Conservation (phyloP, 2,113 vertebrate species). For the Tupaia chinensis region DNA sequence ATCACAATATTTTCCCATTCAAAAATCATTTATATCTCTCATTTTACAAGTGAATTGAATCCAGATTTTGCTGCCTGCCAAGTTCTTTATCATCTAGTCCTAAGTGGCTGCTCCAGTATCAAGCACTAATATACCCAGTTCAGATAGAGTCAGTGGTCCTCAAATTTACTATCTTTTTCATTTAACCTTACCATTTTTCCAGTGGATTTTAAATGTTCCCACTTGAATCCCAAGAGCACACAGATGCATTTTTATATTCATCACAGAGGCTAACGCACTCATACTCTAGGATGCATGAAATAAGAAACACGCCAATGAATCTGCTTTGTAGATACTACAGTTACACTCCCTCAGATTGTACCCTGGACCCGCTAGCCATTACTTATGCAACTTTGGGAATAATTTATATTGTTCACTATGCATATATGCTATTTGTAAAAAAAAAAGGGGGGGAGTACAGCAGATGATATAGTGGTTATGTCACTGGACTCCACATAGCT, state of each 20-base stretch:
- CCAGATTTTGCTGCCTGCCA: neutral
- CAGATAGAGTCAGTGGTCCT: neutral
- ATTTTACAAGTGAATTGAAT: constrained; percentile 43
- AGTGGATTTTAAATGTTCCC: neutral
- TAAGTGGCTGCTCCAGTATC: neutral
- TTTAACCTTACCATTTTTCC: neutral
- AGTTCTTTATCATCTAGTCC: neutral
- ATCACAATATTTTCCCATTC: neutral
- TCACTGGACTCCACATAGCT: no score
- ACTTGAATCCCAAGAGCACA: neutral
- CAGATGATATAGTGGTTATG: no score
- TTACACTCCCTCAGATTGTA: neutral
- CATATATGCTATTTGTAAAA: neutral
- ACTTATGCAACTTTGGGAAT: neutral
- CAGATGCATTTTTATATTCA: neutral
- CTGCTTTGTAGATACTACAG: neutral
- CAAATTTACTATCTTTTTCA: neutral
- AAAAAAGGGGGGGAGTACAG: no score
- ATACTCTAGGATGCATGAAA: neutral
- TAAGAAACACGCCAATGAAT: neutral
- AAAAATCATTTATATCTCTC: neutral
- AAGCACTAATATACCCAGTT: neutral
- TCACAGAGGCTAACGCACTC: neutral
- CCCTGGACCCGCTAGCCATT: accelerated
- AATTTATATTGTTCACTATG: neutral